A percentile compares a stretch with the other conserved stretches of the same genome.
phyloP scores from a whole-genome alignment of 2,797 vertebrate species.

The Arrhamphus sclerolepis region DNA sequence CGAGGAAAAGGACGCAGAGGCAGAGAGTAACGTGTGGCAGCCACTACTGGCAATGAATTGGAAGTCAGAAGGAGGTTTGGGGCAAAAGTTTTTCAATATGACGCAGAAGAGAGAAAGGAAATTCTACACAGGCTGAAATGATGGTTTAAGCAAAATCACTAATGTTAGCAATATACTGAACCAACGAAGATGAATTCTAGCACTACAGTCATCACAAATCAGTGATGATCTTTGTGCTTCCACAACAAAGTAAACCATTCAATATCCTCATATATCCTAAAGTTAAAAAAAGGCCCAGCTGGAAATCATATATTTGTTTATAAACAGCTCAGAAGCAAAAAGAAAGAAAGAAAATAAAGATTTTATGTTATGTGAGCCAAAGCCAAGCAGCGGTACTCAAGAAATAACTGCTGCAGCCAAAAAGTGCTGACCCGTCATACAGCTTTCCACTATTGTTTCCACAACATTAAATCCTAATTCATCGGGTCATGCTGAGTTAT shows the following conservation, averaged over 20 bases:
- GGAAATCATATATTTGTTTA: slow-evolving; percentile 6
- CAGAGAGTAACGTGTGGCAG: slow-evolving; percentile 43
- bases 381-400: slow-evolving; percentile 31
- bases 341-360: neutral
- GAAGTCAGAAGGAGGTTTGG: slow-evolving; percentile 63
- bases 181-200: slow-evolving; percentile 26
- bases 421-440: slow-evolving; percentile 46
- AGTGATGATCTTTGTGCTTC: too few relatives aligned
- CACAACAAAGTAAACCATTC: too few relatives aligned
- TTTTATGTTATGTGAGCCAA: slow-evolving; percentile 1
- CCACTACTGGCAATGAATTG: slow-evolving; percentile 61
- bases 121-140: slow-evolving; percentile 33
- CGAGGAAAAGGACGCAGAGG: slow-evolving; percentile 24
- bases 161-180: slow-evolving; percentile 22
- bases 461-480: slow-evolving; percentile 68
- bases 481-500: slow-evolving; percentile 41
- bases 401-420: slow-evolving; percentile 26
- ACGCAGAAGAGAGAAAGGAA: slow-evolving; percentile 48
- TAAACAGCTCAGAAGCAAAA: slow-evolving; percentile 29
- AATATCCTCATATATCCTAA: neutral
- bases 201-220: neutral
- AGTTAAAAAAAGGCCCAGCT: neutral
- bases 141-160: slow-evolving; percentile 38
- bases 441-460: slow-evolving; percentile 67
- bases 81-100: slow-evolving; percentile 53